Conservation (phyloP, 2,888 invertebrate species). For the Xestoiulus laeticollis region DNA sequence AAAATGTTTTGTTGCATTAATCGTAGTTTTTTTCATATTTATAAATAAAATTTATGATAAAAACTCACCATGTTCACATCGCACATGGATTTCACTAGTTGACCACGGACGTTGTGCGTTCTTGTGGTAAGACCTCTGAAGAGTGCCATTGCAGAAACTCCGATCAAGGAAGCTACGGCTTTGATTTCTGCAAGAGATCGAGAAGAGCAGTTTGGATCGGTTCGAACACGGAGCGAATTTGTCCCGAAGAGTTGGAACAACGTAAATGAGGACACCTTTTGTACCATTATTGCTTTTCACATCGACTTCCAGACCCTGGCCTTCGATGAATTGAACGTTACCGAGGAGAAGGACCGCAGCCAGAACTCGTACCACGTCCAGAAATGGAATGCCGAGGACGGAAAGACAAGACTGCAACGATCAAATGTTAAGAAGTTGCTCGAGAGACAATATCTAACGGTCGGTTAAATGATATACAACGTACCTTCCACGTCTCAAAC, state of each 20-base stretch:
- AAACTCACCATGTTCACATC: constrained; percentile 77
- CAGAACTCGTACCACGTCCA: constrained; percentile 90
- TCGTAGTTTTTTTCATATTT: too few species aligned
- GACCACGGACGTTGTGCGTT: constrained; percentile 80
- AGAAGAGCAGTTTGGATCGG: background rate
- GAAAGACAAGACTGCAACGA: constrained; percentile 60
- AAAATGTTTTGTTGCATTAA: constrained; percentile 50
- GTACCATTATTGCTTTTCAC: constrained; percentile 75
- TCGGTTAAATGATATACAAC: constrained; percentile 63
- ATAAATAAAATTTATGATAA: too few species aligned
- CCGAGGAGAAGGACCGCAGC: constrained; percentile 90
- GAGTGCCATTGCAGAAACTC: constrained; percentile 77
- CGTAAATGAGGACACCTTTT: background rate
- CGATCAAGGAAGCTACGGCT: constrained; percentile 84
- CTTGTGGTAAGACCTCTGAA: constrained; percentile 84
- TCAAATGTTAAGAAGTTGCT: background rate
- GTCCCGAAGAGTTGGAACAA: background rate
- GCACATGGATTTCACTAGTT: constrained; percentile 81
- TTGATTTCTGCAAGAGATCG: constrained; percentile 73
- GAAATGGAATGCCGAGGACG: constrained; percentile 90
- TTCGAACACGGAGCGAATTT: background rate
- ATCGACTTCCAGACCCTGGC: constrained; percentile 69
- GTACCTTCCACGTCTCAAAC: constrained; percentile 92
- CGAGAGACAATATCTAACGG: background rate
- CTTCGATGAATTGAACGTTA: constrained; percentile 88